A percentile compares a stretch with the other conserved stretches of the same genome.
Conservation (phyloP, 2,113 vertebrate genomes). For the Leptosomus discolor region DNA sequence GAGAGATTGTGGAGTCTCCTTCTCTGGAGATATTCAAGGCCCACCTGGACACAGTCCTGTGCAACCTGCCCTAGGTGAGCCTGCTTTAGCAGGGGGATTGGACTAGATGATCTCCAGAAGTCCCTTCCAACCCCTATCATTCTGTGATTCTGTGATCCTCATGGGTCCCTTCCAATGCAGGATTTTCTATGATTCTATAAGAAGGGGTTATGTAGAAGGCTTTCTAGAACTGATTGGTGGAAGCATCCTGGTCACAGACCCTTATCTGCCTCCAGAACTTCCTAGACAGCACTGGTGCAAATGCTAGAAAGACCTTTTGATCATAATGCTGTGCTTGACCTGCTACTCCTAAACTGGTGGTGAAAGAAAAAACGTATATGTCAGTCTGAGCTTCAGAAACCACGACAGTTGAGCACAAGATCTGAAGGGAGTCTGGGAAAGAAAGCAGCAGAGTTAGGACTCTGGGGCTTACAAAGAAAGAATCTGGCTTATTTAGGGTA, state of each 20-base stretch:
- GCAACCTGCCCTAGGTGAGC: too few species aligned
- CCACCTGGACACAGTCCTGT: too few species aligned
- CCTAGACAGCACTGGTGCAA: neutral
- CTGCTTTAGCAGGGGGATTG: too few species aligned
- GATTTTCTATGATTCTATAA: neutral
- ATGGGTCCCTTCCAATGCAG: neutral
- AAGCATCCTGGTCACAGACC: neutral
- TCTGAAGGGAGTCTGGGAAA: neutral
- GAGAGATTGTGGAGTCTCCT: too few species aligned
- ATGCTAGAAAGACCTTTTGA: neutral
- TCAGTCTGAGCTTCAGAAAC: neutral
- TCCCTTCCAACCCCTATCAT: too few species aligned
- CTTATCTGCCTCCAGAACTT: neutral
- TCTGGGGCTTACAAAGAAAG: neutral
- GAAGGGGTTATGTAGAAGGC: neutral
- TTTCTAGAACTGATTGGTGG: neutral
- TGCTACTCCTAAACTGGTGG: neutral
- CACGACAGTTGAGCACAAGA: neutral
- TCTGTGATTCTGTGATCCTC: too few species aligned
- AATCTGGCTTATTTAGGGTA: neutral
- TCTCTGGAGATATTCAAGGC: too few species aligned
- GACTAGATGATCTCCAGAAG: too few species aligned
- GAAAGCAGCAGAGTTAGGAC: neutral
- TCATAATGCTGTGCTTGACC: neutral
- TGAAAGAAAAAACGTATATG: neutral